phyloP scores from a whole-genome alignment of 2,113 vertebrate genomes.

The Pogonocichla stellata region DNA sequence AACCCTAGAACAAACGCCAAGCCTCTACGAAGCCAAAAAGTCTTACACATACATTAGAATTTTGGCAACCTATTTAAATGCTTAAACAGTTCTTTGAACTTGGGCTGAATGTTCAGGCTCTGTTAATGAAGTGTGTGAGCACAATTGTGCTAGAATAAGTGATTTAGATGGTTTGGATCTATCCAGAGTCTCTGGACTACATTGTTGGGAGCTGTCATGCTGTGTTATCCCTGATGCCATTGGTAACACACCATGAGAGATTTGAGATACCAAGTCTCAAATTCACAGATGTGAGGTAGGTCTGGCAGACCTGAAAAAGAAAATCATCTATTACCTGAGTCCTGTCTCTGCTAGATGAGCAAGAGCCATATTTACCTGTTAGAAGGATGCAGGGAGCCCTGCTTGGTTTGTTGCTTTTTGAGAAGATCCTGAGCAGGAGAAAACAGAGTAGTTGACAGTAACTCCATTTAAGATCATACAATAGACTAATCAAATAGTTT shows the following conservation, averaged over 20 bases:
- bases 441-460: background rate
- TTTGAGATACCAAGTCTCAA: background rate
- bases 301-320: background rate
- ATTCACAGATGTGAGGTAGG: background rate
- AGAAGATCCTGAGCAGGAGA: background rate
- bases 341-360: background rate
- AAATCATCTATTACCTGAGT: background rate
- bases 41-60: background rate
- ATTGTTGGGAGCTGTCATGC: background rate
- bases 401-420: background rate
- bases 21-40: background rate
- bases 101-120: background rate
- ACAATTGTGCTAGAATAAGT: background rate
- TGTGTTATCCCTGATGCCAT: background rate
- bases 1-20: background rate
- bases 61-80: background rate
- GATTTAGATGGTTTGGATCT: background rate
- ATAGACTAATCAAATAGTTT: background rate
- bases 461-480: background rate
- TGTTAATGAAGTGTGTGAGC: background rate
- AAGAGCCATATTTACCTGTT: background rate
- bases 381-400: background rate
- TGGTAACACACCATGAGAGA: background rate
- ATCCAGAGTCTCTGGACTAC: background rate
- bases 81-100: background rate